Evolutionary conservation across 2,888 invertebrate species (phyloP).

Genomic region (Myopa tessellatipennis): DNA sequence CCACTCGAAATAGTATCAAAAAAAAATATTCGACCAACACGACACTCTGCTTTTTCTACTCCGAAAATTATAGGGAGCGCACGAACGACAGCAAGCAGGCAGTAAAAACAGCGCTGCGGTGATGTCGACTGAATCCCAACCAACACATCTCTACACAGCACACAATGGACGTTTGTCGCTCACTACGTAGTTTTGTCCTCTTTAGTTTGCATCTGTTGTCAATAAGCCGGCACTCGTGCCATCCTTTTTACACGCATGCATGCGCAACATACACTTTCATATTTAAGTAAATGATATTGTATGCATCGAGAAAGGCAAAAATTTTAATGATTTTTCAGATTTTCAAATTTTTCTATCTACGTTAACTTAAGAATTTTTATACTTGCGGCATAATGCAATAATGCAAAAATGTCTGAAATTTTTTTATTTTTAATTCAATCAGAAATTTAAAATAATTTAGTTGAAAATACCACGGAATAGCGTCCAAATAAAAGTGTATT

Average conservation of each 20-base stretch:
- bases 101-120: constrained; percentile 15
- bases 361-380: constrained; percentile 15
- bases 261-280: constrained; percentile 46
- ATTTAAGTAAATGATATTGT: constrained; percentile 53
- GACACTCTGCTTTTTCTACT: constrained; percentile 34
- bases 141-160: constrained; percentile 30
- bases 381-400: neutral
- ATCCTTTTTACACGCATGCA: constrained; percentile 54
- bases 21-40: constrained; percentile 37
- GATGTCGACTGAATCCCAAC: constrained; percentile 16
- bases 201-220: constrained; percentile 16
- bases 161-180: constrained; percentile 47
- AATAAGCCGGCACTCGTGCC: constrained; percentile 41
- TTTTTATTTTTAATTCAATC: neutral
- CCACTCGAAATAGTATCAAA: constrained; percentile 41
- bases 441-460: constrained; percentile 36
- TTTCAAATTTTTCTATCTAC: constrained; percentile 38
- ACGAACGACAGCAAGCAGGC: constrained; percentile 23
- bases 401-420: constrained; percentile 1
- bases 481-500: constrained; percentile 35
- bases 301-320: constrained; percentile 56
- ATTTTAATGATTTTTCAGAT: constrained; percentile 52
- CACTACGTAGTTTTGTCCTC: constrained; percentile 49
- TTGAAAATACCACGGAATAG: constrained; percentile 40
- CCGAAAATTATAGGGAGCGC: constrained; percentile 20